Conservation (phyloP, 2,888 invertebrate species). For the Monoplex corrugatus region DNA sequence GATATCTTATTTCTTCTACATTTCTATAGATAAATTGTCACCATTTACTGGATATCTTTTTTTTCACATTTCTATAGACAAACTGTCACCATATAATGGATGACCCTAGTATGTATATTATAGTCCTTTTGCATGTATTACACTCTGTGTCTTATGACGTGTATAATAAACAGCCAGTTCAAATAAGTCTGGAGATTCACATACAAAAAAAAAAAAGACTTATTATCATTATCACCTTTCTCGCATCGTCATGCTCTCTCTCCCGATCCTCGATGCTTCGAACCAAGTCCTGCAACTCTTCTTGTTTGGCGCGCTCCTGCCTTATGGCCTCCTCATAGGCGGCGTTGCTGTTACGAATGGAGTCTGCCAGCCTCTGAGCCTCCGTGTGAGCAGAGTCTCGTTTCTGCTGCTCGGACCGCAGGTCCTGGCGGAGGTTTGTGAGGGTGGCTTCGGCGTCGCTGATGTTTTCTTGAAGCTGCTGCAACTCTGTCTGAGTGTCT, state of each 20-base stretch:
- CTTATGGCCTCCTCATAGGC: constrained; percentile 65
- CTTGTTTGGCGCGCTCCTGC: constrained; percentile 70
- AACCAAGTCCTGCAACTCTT: constrained; percentile 70
- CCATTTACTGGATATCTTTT: no score
- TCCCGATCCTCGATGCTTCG: constrained; percentile 70
- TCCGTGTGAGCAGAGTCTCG: constrained; percentile 72
- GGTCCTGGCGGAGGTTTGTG: constrained; percentile 60
- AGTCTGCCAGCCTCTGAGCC: constrained; percentile 71
- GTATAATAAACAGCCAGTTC: background rate
- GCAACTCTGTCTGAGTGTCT: constrained; percentile 71
- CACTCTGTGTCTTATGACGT: no score
- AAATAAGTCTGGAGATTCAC: no score
- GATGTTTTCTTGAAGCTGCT: constrained; percentile 67
- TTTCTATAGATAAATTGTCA: no score
- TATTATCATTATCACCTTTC: constrained; percentile 63
- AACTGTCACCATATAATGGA: no score
- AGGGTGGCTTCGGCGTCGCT: constrained; percentile 70
- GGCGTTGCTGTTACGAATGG: constrained; percentile 67
- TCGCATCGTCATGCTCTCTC: constrained; percentile 70
- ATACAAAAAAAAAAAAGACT: background rate
- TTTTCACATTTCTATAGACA: no score
- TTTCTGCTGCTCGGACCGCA: constrained; percentile 64
- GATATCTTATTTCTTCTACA: no score
- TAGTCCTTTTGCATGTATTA: no score
- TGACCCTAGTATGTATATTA: no score